Conservation (phyloP, 92 coral and sea anemone species). For the Siderastrea siderea region DNA sequence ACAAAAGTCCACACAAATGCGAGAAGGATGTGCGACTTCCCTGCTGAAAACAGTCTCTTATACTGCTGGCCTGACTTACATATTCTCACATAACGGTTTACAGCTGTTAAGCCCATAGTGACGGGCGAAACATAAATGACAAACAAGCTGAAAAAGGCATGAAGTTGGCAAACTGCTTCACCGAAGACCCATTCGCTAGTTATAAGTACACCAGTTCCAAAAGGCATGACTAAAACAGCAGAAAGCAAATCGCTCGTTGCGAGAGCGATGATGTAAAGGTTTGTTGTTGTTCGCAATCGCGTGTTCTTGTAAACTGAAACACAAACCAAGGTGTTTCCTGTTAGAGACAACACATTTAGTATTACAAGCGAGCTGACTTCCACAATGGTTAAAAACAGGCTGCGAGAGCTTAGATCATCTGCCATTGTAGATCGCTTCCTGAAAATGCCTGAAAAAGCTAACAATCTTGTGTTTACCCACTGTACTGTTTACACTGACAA, state of each 20-base stretch:
- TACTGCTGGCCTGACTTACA: slow-evolving; percentile 2
- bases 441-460: not conserved
- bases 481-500: too few relatives aligned
- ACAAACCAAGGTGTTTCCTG: not conserved
- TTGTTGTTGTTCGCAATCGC: slow-evolving; percentile 32
- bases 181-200: slow-evolving; percentile 5
- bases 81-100: slow-evolving; percentile 13
- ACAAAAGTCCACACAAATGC: not conserved
- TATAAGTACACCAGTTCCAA: not conserved
- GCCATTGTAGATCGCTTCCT: not conserved
- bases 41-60: not conserved
- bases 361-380: slow-evolving; percentile 1
- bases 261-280: slow-evolving; percentile 18
- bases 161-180: slow-evolving; percentile 12
- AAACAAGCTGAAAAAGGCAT: slow-evolving; percentile 24
- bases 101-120: slow-evolving; percentile 26
- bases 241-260: slow-evolving; percentile 14
- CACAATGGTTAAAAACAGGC: not conserved
- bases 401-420: slow-evolving; percentile 12
- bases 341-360: not conserved
- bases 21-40: not conserved
- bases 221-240: slow-evolving; percentile 10
- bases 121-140: slow-evolving; percentile 23
- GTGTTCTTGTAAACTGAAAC: not conserved
- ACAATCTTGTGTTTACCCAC: not conserved